These are phyloP conservation scores for Styela clava DNA, from an alignment of 23 tunicate species.

Conservation along the genomic window DNA sequence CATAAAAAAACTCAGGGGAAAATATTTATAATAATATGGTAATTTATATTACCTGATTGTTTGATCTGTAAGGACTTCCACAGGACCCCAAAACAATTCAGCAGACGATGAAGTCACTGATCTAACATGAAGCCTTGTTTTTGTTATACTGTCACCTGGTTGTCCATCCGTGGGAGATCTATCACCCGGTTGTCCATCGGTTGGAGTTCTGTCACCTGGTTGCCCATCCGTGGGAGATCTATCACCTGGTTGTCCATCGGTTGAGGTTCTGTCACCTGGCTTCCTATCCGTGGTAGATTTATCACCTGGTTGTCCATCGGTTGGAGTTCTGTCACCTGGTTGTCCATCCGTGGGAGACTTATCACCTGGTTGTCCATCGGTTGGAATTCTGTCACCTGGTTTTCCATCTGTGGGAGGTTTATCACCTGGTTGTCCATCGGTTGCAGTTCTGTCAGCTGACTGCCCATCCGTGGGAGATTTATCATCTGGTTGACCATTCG, in stretches of 20 bases:
- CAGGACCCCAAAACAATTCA: neutral
- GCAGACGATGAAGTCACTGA: neutral
- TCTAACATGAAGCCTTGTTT: neutral
- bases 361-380: neutral
- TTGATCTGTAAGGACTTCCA: neutral
- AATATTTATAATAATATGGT: too few species aligned
- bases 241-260: neutral
- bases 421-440: neutral
- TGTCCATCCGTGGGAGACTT: neutral
- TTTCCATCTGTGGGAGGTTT: neutral
- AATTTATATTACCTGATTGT: neutral
- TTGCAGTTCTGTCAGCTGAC: neutral
- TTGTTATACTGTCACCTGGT: neutral
- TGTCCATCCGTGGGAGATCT: neutral
- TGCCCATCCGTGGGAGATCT: neutral
- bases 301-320: neutral
- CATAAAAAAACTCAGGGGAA: neutral
- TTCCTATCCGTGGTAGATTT: neutral
- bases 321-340: conserved; percentile 5
- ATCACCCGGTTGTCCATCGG: neutral
- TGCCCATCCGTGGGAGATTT: neutral
- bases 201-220: neutral
- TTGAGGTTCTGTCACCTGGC: neutral
- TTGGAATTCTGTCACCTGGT: conserved; percentile 2
- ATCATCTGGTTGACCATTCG: neutral